Percentiles rank a stretch among this genome's conserved stretches.
phyloP scores from a whole-genome alignment of 2,113 vertebrate species.

The Ammodytes marinus region DNA sequence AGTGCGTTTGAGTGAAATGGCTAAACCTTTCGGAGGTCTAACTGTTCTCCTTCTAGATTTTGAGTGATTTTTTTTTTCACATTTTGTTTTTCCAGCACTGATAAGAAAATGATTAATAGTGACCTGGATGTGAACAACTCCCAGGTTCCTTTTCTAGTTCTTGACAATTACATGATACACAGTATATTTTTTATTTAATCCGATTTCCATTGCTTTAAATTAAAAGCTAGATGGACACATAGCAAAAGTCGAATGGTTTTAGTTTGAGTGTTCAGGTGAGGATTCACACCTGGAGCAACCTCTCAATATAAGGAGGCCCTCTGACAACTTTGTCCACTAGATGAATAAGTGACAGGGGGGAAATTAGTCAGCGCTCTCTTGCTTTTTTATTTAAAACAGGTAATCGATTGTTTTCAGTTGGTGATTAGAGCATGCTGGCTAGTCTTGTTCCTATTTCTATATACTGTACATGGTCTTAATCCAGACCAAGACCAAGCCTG shows the following conservation, averaged over 20 bases:
- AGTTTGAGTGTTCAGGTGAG: slow-evolving; percentile 37
- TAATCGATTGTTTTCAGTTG: slow-evolving; percentile 41
- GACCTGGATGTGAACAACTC: slow-evolving; percentile 46
- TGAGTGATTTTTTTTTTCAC: slow-evolving; percentile 23
- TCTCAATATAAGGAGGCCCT: slow-evolving; percentile 16
- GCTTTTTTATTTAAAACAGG: slow-evolving; percentile 42
- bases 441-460: slow-evolving; percentile 31
- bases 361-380: slow-evolving; percentile 27
- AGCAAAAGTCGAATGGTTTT: slow-evolving; percentile 60
- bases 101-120: slow-evolving; percentile 41
- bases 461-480: slow-evolving; percentile 20
- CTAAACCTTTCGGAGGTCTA: slow-evolving; percentile 50
- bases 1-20: slow-evolving; percentile 84
- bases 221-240: slow-evolving; percentile 66
- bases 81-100: slow-evolving; percentile 67
- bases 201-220: slow-evolving; percentile 66
- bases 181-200: slow-evolving; percentile 50
- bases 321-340: slow-evolving; percentile 26
- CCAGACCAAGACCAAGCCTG: slow-evolving; percentile 44
- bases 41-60: slow-evolving; percentile 45
- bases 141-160: slow-evolving; percentile 53
- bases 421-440: slow-evolving; percentile 51
- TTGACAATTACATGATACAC: slow-evolving; percentile 40
- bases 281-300: slow-evolving; percentile 6
- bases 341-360: slow-evolving; percentile 1